These are phyloP conservation scores for Pseudomugil tenellus DNA, from an alignment of 2,797 vertebrate genomes.

Conservation along the genomic window DNA sequence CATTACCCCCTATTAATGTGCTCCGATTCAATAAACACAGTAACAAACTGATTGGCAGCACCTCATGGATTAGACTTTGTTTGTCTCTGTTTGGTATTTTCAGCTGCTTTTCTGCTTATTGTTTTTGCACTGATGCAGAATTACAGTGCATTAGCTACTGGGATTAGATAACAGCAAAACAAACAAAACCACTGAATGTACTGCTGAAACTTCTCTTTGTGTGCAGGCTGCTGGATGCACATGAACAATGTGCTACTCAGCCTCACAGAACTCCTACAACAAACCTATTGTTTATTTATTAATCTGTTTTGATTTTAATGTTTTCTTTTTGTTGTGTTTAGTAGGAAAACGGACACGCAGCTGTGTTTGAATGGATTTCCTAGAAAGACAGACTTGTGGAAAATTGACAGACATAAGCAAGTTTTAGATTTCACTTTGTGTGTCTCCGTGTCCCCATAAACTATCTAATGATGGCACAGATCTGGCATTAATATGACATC, in stretches of 20 bases:
- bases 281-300: not conserved
- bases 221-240: not conserved
- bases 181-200: not conserved
- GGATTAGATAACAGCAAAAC: not conserved
- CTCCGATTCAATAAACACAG: constrained; percentile 7
- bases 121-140: not conserved
- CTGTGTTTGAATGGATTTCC: not conserved
- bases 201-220: not conserved
- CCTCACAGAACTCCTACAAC: not conserved
- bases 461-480: not conserved
- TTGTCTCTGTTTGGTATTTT: not conserved
- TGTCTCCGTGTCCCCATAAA: not conserved
- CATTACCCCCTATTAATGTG: not conserved
- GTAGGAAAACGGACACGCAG: not conserved
- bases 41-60: not conserved
- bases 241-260: not conserved
- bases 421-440: not conserved
- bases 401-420: not conserved
- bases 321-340: not conserved
- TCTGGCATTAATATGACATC: not conserved
- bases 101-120: not conserved
- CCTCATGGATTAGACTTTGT: not conserved
- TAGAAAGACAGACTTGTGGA: not conserved
- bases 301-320: not conserved
- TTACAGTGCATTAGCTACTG: not conserved